Base-by-base conservation (phyloP, 2,888 invertebrate species). In the Hyles lineata region DNA sequence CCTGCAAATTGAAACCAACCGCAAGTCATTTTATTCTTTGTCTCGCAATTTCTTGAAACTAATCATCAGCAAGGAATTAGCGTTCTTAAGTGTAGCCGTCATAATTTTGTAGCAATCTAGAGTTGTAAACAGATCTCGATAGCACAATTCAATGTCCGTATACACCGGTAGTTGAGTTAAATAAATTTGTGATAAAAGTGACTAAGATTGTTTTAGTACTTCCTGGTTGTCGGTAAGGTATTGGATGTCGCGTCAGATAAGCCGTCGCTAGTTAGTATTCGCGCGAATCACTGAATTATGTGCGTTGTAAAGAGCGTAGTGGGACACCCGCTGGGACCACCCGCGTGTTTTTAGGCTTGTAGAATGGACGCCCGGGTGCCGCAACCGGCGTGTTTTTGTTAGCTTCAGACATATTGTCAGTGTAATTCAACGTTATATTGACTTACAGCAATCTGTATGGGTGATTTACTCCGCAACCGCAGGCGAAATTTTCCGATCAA, bases 221-320 rank as follows among this genome's bases (percentile, higher is more conserved):
- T 91, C 90, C 90, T 89, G 80, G 80, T 82, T 80, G 81, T 81
- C 77, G 79, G 82, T 86, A 83, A 83, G 84, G 87, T 89, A 89
- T 89, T 88, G 87, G 81, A 87, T 90, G 89, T 91, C 88, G 85
- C 85, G 84, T 83, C 80, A 84, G 89, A 89, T 90, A 91, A 90
- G 77, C 83, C 83, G 84, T 83, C 79, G 83, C 84, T 89, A 89
- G 90, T 89, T 88, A 90, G 89, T 87, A 86, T 90, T 92, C 85
- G 90, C 89, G 92, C 89, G 90, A 92, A 91, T 91, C 90, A 88
- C 87, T 91, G 90, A 94, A 88, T 92, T 92, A 94, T 93, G 89
- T 87, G 82, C 86, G 87, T 89, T 90, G 91, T 92, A 88, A 83
- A 85, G 85, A 86, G 82, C 76, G 85, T 83, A 84, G 86, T 81